Evolutionary conservation across 2,113 vertebrate genomes (phyloP).

Genomic region (Strix aluco): DNA sequence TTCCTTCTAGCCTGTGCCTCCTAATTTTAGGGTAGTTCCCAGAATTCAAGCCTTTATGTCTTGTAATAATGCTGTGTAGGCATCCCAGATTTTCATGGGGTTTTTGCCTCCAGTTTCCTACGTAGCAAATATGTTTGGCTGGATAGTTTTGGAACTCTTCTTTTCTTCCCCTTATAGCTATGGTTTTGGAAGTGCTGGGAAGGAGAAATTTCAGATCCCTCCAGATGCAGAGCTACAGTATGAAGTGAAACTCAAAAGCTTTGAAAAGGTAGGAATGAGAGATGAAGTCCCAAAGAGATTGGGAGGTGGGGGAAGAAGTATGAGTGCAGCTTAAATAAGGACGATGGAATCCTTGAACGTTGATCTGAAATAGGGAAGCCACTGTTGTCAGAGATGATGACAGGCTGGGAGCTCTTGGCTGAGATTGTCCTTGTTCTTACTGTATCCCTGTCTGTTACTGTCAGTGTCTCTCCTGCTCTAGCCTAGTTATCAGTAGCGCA

Average conservation of each 20-base stretch:
- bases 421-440: background rate
- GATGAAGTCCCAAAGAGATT: background rate
- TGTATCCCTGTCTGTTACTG: background rate
- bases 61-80: background rate
- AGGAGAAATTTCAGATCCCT: constrained; percentile 86
- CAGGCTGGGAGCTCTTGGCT: background rate
- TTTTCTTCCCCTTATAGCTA: constrained; percentile 76
- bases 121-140: background rate
- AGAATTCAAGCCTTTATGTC: background rate
- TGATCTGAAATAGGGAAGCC: background rate
- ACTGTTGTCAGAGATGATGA: background rate
- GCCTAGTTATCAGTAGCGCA: background rate
- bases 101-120: background rate
- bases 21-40: background rate
- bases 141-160: background rate
- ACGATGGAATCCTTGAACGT: background rate
- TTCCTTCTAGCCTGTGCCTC: background rate
- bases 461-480: background rate
- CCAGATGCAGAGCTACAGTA: constrained; percentile 86
- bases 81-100: background rate
- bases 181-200: constrained; percentile 86
- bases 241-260: constrained; percentile 87
- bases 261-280: constrained; percentile 88
- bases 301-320: background rate
- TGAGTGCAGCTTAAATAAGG: background rate